Percentiles rank a stretch among this genome's conserved stretches.
phyloP scores from a whole-genome alignment of 2,888 invertebrate species.

The Noctua comes region DNA sequence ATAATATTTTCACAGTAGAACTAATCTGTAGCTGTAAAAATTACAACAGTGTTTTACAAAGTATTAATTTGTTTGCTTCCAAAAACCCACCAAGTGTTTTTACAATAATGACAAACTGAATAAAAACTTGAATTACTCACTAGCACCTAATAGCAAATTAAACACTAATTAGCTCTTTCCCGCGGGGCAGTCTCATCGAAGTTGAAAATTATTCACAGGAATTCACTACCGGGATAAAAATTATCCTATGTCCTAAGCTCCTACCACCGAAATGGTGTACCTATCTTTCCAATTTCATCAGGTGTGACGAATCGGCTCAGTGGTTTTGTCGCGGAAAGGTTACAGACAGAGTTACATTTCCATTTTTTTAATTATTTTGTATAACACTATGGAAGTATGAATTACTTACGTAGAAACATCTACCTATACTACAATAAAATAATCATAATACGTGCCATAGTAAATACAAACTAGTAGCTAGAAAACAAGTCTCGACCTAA shows the following conservation, averaged over 20 bases:
- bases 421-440: not conserved
- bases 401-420: not conserved
- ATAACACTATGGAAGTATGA: constrained; percentile 1
- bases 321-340: not conserved
- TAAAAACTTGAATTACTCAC: not conserved
- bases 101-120: not conserved
- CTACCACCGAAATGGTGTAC: not conserved
- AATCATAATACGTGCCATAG: not conserved
- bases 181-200: too few relatives aligned
- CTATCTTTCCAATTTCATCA: not conserved
- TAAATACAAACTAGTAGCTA: not conserved
- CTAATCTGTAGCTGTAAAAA: constrained; percentile 3
- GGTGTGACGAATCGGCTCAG: not conserved
- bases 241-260: too few relatives aligned
- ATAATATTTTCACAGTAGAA: not conserved
- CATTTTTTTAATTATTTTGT: too few relatives aligned
- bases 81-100: not conserved
- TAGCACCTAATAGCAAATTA: too few relatives aligned
- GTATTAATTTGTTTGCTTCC: not conserved
- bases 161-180: too few relatives aligned
- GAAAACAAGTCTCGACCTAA: constrained; percentile 42
- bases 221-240: too few relatives aligned
- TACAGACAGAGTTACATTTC: not conserved
- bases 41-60: not conserved
- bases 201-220: too few relatives aligned